Evolutionary conservation across 2,113 vertebrate species (phyloP).

Genomic region (Crotalus horridus): DNA sequence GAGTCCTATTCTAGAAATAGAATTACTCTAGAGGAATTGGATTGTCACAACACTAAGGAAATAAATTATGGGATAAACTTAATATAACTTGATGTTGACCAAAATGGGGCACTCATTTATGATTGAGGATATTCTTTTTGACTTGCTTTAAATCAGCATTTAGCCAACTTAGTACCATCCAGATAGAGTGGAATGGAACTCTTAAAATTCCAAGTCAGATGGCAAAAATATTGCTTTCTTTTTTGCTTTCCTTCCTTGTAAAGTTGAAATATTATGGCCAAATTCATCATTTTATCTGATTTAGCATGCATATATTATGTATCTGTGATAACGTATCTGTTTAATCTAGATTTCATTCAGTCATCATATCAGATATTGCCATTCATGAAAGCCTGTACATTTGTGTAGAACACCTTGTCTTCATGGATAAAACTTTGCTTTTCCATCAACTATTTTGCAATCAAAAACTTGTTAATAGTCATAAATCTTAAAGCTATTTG

Average conservation of each 20-base stretch:
- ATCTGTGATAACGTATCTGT: not conserved
- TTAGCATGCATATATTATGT: not conserved
- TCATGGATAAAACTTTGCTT: not conserved
- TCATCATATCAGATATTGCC: not conserved
- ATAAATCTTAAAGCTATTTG: not conserved
- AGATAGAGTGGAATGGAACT: not conserved
- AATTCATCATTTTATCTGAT: not conserved
- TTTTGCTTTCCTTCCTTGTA: not conserved
- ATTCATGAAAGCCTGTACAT: not conserved
- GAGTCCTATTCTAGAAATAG: not conserved
- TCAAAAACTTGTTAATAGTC: too few species aligned
- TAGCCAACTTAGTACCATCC: not conserved
- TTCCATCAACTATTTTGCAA: not conserved
- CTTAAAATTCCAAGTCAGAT: not conserved
- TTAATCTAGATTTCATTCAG: not conserved
- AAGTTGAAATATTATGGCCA: not conserved
- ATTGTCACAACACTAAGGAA: not conserved
- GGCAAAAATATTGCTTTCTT: not conserved
- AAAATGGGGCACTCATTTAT: not conserved
- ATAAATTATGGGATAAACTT: not conserved
- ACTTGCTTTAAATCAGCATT: not conserved
- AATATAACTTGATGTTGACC: not conserved
- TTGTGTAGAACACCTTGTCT: not conserved
- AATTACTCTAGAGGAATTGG: not conserved
- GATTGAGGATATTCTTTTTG: not conserved